Evolutionary conservation across 2,113 vertebrate genomes (phyloP).

Genomic region (Hirundichthys speculiger): DNA sequence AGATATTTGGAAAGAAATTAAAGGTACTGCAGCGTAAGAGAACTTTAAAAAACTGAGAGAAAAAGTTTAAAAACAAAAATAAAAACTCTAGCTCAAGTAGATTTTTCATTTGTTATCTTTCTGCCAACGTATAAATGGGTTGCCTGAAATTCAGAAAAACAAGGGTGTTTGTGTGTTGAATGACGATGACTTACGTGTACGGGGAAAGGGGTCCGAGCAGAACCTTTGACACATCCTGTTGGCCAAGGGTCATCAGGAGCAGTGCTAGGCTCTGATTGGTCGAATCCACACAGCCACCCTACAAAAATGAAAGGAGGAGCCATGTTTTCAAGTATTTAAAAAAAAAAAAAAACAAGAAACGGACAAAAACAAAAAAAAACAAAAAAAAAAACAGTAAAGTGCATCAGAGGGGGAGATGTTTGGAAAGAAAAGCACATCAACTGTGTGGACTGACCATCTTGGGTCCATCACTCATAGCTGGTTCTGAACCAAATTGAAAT

Average conservation of each 20-base stretch:
- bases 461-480: too few species aligned
- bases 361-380: background rate
- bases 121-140: constrained; percentile 17
- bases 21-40: too few species aligned
- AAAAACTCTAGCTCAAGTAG: too few species aligned
- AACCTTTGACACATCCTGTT: constrained; percentile 96
- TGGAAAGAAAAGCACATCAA: constrained; percentile 10
- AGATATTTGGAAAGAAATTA: too few species aligned
- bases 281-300: constrained; percentile 97
- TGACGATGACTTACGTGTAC: constrained; percentile 89
- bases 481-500: background rate
- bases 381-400: constrained; percentile 15
- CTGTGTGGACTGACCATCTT: background rate
- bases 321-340: background rate
- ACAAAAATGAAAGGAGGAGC: constrained; percentile 33
- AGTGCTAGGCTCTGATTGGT: constrained; percentile 93
- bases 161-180: background rate
- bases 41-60: too few species aligned
- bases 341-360: too few species aligned
- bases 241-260: constrained; percentile 95
- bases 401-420: constrained; percentile 39
- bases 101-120: background rate
- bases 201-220: constrained; percentile 93
- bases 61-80: too few species aligned
- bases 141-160: too few species aligned